Conservation (phyloP, 2,113 vertebrate species). For the Turnix velox region DNA sequence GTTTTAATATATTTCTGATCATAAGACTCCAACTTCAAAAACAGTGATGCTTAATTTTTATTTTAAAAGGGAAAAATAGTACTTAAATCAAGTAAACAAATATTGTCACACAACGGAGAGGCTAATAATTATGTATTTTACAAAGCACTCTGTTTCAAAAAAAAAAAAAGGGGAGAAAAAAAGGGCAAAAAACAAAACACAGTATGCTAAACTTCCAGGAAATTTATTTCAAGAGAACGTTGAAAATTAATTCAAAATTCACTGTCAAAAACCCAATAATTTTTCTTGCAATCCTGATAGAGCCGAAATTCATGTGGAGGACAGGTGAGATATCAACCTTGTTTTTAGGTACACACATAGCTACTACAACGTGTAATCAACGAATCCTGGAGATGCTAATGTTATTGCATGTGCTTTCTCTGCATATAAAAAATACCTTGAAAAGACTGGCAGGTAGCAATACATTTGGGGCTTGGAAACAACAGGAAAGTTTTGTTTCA, state of each 20-base stretch:
- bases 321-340: slow-evolving; percentile 42
- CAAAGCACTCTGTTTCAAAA: background rate
- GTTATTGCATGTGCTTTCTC: background rate
- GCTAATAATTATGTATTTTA: background rate
- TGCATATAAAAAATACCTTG: background rate
- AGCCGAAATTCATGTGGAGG: slow-evolving; percentile 16
- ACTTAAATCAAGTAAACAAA: background rate
- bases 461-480: background rate
- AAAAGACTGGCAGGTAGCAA: background rate
- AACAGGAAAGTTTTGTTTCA: slow-evolving; percentile 3
- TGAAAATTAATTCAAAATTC: background rate
- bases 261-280: background rate
- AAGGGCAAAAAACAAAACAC: background rate
- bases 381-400: background rate
- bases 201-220: background rate
- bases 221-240: background rate
- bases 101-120: background rate
- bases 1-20: slow-evolving; percentile 83
- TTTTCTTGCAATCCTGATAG: background rate
- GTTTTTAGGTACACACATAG: slow-evolving; percentile 45
- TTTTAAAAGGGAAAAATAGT: slow-evolving; percentile 27
- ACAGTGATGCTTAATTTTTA: slow-evolving; percentile 41
- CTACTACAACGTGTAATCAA: slow-evolving; percentile 12
- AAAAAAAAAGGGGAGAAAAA: too few relatives aligned
- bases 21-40: slow-evolving; percentile 73